Conservation (phyloP, 2,888 invertebrate genomes). For the Zonitis immaculata region DNA sequence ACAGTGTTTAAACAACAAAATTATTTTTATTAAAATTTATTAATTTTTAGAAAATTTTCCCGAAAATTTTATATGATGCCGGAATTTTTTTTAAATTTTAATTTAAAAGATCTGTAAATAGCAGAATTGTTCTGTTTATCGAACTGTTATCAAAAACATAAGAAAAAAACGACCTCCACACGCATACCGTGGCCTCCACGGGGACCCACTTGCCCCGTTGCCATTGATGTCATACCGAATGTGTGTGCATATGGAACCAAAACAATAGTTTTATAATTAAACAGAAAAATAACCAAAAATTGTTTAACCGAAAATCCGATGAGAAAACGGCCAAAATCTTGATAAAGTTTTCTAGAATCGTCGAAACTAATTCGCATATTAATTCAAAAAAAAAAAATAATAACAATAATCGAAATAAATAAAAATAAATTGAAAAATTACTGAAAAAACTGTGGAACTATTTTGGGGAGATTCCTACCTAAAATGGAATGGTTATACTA, state of each 20-base stretch:
- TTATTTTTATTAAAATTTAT: slow-evolving; percentile 36
- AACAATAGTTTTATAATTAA: slow-evolving; percentile 27
- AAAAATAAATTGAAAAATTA: slow-evolving; percentile 14
- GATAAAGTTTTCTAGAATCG: slow-evolving; percentile 2
- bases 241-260: slow-evolving; percentile 52
- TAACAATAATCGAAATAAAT: slow-evolving; percentile 20
- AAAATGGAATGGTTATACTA: slow-evolving; percentile 45
- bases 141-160: slow-evolving; percentile 45
- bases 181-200: slow-evolving; percentile 33
- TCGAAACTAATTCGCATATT: not conserved
- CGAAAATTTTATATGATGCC: not conserved
- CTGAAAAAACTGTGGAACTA: slow-evolving; percentile 34
- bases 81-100: not conserved
- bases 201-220: slow-evolving; percentile 27
- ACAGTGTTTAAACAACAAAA: slow-evolving; percentile 47
- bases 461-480: slow-evolving; percentile 45
- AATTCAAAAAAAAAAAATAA: slow-evolving; percentile 24
- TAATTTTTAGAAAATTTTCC: slow-evolving; percentile 21
- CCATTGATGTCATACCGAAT: slow-evolving; percentile 43
- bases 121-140: slow-evolving; percentile 36
- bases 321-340: slow-evolving; percentile 43
- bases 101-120: slow-evolving; percentile 39
- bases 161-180: slow-evolving; percentile 39
- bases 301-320: slow-evolving; percentile 30
- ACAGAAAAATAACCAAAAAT: slow-evolving; percentile 10